Evolutionary conservation across 2,113 vertebrate genomes (phyloP), one percentile per base, ranked within the genome.

Genomic region (Mesoclemmys tuberculata): DNA sequence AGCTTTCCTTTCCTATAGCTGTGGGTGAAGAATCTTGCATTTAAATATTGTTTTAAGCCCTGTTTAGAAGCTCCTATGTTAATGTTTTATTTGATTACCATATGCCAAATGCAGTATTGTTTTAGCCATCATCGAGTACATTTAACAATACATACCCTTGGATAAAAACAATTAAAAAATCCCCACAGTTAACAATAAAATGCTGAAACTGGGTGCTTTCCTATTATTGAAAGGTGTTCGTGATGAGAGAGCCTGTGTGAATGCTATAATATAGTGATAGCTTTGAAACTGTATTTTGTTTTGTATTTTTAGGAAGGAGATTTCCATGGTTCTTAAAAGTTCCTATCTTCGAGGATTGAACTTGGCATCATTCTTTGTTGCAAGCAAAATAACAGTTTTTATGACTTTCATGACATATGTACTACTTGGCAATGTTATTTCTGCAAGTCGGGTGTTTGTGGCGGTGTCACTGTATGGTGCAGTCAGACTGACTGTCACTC

Each of bases 271-370:
- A 56, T 56, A 74, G 10, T 55, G 44, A 29, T 68, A 19, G 21
- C 11, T 24, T 6, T 78, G 56, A 71, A 77, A n/a, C 18, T 38
- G 12, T 85, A 13, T 84, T 18, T 54, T 95, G 14, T 96, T 90
- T 92, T 90, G 21, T 82, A 41, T 87, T 98, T 98, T 74, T 92
- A 99, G 99, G 97, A 98, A 98, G 97, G 99, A 99, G 96, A 99
- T 99, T 94, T 98, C 98, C 93, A 99, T 98, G 97, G 90, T 99
- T 89, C 98, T 99, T 97, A 98, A 97, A 96, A 99, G 99, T 96
- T 99, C 99, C 78, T 99, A 99, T 93, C 99, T 99, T 79, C 99
- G 99, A 85, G 99, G 99, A 46, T 95, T 99, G 96, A 99, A 99
- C 97, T 98, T 99, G 98, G 99, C 99, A 0, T 99, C 99, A 0